These are phyloP conservation scores for Megaceryle alcyon DNA, from an alignment of 2,797 vertebrate species.

Conservation along the genomic window DNA sequence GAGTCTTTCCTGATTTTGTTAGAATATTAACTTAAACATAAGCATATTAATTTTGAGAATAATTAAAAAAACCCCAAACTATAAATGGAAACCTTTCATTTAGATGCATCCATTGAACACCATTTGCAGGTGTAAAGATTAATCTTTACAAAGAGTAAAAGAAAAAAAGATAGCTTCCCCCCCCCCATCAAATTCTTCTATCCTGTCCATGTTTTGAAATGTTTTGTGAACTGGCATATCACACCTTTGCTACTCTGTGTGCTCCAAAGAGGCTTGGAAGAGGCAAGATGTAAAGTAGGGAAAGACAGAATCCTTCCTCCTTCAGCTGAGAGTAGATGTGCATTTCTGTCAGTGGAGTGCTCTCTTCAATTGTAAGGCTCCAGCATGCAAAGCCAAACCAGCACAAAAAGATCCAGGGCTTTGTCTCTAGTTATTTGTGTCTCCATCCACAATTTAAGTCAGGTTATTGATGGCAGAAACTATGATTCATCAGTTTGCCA, in stretches of 20 bases:
- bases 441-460: neutral
- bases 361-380: neutral
- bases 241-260: neutral
- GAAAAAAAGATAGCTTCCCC: neutral
- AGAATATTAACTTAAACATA: neutral
- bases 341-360: neutral
- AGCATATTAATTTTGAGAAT: neutral
- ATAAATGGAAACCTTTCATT: neutral
- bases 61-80: neutral
- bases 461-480: neutral
- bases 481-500: neutral
- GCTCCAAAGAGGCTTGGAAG: neutral
- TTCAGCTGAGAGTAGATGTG: accelerated
- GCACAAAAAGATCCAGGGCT: neutral
- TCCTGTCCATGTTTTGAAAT: neutral
- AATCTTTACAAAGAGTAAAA: neutral
- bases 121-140: neutral
- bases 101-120: neutral
- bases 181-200: neutral
- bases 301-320: neutral
- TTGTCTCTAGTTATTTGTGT: neutral
- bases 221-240: neutral
- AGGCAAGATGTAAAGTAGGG: neutral
- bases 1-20: neutral
- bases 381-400: neutral